These are phyloP conservation scores for Bellardia bayeri DNA, from an alignment of 2,888 invertebrate species.

Conservation along the genomic window DNA sequence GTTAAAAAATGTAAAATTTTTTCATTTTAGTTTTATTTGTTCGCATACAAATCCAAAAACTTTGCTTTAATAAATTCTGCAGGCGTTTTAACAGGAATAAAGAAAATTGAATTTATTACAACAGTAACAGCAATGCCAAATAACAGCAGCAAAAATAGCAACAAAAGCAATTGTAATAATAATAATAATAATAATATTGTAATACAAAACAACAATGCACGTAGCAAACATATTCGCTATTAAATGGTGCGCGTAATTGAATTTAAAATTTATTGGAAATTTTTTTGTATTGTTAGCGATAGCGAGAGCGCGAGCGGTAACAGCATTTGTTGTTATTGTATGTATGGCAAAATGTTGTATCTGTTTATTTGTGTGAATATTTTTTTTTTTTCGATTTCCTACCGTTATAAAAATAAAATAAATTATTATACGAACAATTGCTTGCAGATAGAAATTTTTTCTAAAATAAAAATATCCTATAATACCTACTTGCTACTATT, in stretches of 20 bases:
- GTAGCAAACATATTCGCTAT: conserved; percentile 49
- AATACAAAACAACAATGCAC: conserved; percentile 21
- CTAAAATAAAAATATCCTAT: not conserved
- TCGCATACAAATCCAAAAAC: not conserved
- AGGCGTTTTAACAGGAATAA: not conserved
- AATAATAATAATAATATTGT: conserved; percentile 10
- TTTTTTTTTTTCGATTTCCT: conserved; percentile 17
- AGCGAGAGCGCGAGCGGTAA: not conserved
- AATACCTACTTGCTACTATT: not conserved
- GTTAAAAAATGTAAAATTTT: not conserved
- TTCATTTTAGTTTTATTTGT: not conserved
- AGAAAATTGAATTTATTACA: conserved; percentile 1
- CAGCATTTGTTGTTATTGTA: not conserved
- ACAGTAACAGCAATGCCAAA: conserved; percentile 21
- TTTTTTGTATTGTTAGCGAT: not conserved
- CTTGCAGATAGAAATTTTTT: not conserved
- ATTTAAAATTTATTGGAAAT: conserved; percentile 58
- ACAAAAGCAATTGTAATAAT: not conserved
- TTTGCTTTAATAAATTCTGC: not conserved
- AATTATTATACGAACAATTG: not conserved
- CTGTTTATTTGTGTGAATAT: conserved; percentile 11
- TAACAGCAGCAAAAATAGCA: not conserved
- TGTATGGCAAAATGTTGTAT: conserved; percentile 4
- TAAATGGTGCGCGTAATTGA: conserved; percentile 66
- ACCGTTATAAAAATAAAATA: conserved; percentile 17